Evolutionary conservation across 2,797 vertebrate genomes (phyloP).

Genomic region (Ceryle rudis): DNA sequence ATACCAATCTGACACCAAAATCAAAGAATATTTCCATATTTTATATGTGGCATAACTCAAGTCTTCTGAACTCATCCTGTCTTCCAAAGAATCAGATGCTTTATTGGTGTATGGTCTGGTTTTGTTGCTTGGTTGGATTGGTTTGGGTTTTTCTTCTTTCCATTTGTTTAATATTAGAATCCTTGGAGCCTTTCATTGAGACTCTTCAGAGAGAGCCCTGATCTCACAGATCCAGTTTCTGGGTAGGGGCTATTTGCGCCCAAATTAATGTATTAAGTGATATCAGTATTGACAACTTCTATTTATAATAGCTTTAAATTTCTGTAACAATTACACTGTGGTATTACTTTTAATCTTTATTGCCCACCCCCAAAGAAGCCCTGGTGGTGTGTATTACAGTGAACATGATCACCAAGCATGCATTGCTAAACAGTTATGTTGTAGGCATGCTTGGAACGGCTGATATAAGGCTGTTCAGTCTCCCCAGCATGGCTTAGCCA

Average conservation of each 20-base stretch:
- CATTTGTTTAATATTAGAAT: neutral
- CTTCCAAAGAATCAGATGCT: neutral
- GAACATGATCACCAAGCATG: neutral
- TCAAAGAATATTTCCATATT: neutral
- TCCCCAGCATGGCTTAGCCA: neutral
- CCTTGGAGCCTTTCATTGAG: neutral
- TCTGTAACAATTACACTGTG: neutral
- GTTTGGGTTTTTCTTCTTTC: neutral
- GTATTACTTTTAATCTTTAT: neutral
- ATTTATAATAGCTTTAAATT: neutral
- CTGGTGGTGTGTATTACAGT: neutral
- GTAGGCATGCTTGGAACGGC: fast-evolving
- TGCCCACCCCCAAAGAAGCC: neutral
- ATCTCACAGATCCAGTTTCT: neutral
- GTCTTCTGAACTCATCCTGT: neutral
- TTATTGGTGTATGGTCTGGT: neutral
- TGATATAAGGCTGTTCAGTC: neutral
- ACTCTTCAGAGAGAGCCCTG: neutral
- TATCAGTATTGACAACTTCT: neutral
- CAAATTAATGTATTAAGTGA: neutral
- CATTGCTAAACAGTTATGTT: neutral
- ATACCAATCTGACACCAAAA: neutral
- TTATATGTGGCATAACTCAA: neutral
- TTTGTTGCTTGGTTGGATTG: neutral
- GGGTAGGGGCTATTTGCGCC: neutral